Conservation (phyloP, 2,113 vertebrate species). For the Mustelus asterias region DNA sequence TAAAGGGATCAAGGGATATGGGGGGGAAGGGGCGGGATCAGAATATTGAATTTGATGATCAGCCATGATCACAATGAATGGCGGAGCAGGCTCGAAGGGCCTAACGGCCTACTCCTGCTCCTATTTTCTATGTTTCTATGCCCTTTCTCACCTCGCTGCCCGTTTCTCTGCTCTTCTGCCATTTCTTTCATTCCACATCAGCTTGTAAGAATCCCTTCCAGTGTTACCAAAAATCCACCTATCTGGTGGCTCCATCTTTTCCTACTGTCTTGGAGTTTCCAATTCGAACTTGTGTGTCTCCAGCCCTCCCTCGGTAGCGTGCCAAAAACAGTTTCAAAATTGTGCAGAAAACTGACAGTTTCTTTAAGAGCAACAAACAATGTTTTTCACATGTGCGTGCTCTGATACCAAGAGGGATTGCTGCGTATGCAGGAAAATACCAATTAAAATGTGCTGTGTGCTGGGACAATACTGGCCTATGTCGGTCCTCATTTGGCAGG, state of each 20-base stretch:
- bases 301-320: neutral
- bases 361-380: neutral
- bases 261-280: neutral
- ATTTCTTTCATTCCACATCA: neutral
- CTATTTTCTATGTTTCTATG: neutral
- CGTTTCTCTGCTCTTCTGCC: neutral
- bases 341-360: neutral
- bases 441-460: neutral
- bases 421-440: neutral
- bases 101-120: too few species aligned
- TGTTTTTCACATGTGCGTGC: neutral
- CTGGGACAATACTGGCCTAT: neutral
- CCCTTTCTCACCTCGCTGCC: neutral
- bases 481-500: neutral
- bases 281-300: neutral
- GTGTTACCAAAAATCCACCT: neutral
- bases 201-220: neutral
- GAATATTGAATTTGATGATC: too few species aligned
- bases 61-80: too few species aligned
- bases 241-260: neutral
- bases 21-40: too few species aligned
- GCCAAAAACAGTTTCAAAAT: conserved; percentile 6
- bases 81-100: too few species aligned
- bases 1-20: too few species aligned
- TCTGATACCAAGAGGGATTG: neutral